Conservation (phyloP, 2,113 vertebrate species). For the Hippocampus abdominalis region DNA sequence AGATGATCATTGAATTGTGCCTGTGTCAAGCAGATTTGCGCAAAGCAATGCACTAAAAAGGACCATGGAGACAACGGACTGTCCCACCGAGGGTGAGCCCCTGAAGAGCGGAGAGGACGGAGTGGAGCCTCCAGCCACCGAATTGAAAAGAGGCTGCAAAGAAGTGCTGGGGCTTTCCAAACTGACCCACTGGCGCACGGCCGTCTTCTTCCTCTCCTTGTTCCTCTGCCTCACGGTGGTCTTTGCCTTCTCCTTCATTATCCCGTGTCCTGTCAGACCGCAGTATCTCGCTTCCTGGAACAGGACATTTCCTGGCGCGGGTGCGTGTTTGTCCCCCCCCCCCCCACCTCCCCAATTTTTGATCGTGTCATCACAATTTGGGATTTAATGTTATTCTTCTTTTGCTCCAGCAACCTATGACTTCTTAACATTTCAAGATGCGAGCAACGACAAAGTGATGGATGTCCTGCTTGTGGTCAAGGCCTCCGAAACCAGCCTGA, state of each 20-base stretch:
- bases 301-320: constrained; percentile 65
- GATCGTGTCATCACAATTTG: not conserved
- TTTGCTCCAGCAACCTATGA: constrained; percentile 74
- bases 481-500: constrained; percentile 53
- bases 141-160: constrained; percentile 41
- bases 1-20: not conserved
- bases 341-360: too few species aligned
- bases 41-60: constrained; percentile 37
- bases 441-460: constrained; percentile 79
- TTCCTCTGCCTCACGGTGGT: constrained; percentile 84
- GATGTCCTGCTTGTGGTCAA: constrained; percentile 84
- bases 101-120: constrained; percentile 77
- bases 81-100: constrained; percentile 78
- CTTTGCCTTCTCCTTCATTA: constrained; percentile 90
- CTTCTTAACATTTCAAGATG: constrained; percentile 77
- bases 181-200: constrained; percentile 80
- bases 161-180: constrained; percentile 56
- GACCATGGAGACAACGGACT: constrained; percentile 73
- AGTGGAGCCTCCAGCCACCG: constrained; percentile 36
- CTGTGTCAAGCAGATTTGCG: constrained; percentile 8
- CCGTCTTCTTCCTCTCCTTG: constrained; percentile 82
- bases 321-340: constrained; percentile 62
- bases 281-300: constrained; percentile 75
- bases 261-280: constrained; percentile 87
- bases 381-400: not conserved